Evolutionary conservation across 2,888 invertebrate species (phyloP).

Genomic region (Cremastinae sp.): DNA sequence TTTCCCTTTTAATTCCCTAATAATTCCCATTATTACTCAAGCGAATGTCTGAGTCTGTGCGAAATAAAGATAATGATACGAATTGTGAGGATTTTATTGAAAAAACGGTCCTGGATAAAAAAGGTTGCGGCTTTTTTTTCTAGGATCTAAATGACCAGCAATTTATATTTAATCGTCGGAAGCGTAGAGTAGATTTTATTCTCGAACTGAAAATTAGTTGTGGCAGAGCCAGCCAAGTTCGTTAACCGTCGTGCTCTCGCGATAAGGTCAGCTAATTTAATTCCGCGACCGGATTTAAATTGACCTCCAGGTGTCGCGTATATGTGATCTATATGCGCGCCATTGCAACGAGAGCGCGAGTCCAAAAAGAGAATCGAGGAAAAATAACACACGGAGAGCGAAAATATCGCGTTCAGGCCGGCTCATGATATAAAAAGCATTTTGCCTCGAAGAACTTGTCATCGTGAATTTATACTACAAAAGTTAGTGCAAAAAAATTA

Average conservation of each 20-base stretch:
- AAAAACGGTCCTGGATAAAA: too few species aligned
- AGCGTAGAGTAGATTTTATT: slow-evolving; percentile 8
- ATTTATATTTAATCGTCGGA: slow-evolving; percentile 11
- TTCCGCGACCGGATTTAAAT: slow-evolving; percentile 63
- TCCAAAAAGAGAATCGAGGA: slow-evolving; percentile 15
- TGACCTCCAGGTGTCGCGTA: slow-evolving; percentile 56
- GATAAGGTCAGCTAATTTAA: slow-evolving; percentile 65
- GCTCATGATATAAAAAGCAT: too few species aligned
- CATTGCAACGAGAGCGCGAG: slow-evolving; percentile 23
- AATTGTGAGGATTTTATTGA: too few species aligned
- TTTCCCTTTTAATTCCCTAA: too few species aligned
- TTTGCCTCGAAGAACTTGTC: too few species aligned
- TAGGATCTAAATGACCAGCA: not conserved
- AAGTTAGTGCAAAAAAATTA: slow-evolving; percentile 17
- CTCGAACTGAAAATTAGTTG: slow-evolving; percentile 32
- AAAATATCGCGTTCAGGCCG: slow-evolving; percentile 19
- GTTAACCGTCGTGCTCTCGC: slow-evolving; percentile 61
- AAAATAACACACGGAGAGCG: not conserved
- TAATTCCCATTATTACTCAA: too few species aligned
- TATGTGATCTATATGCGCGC: slow-evolving; percentile 41
- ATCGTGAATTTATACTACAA: too few species aligned
- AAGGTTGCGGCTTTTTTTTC: too few species aligned
- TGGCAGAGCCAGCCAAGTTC: slow-evolving; percentile 59
- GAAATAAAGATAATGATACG: too few species aligned
- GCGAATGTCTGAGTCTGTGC: too few species aligned